Conservation (phyloP, 2,797 vertebrate species). For the Anas bernieri region DNA sequence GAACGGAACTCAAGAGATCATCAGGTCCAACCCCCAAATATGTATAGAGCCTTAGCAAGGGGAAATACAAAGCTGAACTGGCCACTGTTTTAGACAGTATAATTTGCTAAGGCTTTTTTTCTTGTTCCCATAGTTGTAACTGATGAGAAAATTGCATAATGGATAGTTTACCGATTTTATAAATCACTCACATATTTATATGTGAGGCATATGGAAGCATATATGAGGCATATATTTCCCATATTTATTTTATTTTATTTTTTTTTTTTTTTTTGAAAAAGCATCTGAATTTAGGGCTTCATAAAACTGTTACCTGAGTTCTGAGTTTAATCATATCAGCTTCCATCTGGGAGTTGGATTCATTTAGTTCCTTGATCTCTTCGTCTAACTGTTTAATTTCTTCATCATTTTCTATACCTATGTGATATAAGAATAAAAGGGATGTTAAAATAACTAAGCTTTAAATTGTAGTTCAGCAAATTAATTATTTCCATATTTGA, state of each 20-base stretch:
- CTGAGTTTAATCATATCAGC: conserved; percentile 98
- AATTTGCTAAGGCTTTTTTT: background rate
- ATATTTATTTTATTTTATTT: background rate
- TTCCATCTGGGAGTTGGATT: conserved; percentile 98
- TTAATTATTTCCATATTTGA: conserved; percentile 21
- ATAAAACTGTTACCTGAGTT: conserved; percentile 91
- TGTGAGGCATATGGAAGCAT: background rate
- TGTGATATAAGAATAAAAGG: conserved; percentile 39
- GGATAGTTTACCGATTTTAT: background rate
- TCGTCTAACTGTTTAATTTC: conserved; percentile 98
- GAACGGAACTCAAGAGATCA: no score
- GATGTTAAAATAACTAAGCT: conserved; percentile 33
- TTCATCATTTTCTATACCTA: conserved; percentile 96
- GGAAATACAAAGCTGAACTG: background rate
- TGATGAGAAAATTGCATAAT: background rate
- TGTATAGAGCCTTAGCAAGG: background rate
- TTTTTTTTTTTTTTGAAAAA: background rate
- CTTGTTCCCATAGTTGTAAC: background rate
- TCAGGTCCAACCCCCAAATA: background rate
- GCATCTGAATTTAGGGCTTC: conserved; percentile 62
- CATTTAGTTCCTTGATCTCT: conserved; percentile 98
- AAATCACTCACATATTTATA: background rate
- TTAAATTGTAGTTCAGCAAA: background rate
- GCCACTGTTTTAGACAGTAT: background rate
- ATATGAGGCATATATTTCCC: background rate